Evolutionary conservation across 2,888 invertebrate species (phyloP), one percentile per base, ranked within the genome.

Genomic region (Junonia oenone): DNA sequence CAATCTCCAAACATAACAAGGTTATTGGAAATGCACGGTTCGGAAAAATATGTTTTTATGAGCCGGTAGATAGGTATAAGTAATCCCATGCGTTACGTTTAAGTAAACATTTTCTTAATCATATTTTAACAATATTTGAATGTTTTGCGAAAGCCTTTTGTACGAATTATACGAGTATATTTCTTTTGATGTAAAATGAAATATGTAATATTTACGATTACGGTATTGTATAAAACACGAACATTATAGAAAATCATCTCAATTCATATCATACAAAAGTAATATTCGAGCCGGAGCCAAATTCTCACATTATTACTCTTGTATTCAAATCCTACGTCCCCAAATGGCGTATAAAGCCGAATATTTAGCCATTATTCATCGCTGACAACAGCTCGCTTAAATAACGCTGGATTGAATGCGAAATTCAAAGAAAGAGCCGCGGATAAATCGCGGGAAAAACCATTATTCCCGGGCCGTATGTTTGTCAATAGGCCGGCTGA

Each of bases 401-500:
- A 72, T 68, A 66, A 61, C 62, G 60, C 54, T 63, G 57, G 63
- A 72, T 67, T 72, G 64, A 71, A 73, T 68, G 68, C 69, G 62
- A 68, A 68, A 72, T 70, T 67, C 68, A 66, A 69, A 67, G 63
- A 73, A 71, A 73, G 65, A 68, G 67, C 62, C 62, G 57, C 59
- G 66, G 65, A 83, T 83, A 83, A 81, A 82, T 80, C 71, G 72
- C 73, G 67, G 73, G 71, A 68, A 77, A 80, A 76, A 82, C 81
- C 82, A 87, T 85, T 87, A 83, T 81, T 71, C 73, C 67, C 70
- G 68, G 73, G 76, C 78, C 78, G 81, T 86, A 84, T 85, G 86
- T 86, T 87, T 87, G 88, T 86, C 87, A 86, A 87, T 87, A 83
- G 81, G 71, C 76, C 76, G 80, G 75, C 77, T 86, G 87, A 86